Conservation (phyloP, 1,140 invertebrate species). For the Drosophila nigrodunni region DNA sequence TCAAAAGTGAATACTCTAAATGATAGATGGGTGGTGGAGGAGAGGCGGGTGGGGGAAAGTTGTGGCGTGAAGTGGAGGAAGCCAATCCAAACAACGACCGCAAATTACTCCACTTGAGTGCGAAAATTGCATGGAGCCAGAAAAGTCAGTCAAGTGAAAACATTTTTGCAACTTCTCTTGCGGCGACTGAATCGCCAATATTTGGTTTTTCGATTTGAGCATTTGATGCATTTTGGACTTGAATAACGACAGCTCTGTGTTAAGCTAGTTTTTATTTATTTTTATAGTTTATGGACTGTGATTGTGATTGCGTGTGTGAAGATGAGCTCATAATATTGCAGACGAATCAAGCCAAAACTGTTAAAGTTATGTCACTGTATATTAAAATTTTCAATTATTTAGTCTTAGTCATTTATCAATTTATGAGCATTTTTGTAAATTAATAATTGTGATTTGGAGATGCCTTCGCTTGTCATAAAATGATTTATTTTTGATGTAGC, state of each 20-base stretch:
- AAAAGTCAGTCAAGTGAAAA: slow-evolving; percentile 64
- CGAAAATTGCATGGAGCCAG: slow-evolving; percentile 65
- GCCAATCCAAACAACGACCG: slow-evolving; percentile 59
- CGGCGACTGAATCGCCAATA: slow-evolving; percentile 26
- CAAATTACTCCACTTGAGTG: slow-evolving; percentile 77
- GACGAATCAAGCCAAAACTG: neutral
- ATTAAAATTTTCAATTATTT: neutral
- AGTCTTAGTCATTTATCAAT: neutral
- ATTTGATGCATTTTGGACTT: slow-evolving; percentile 29
- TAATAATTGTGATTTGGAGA: neutral
- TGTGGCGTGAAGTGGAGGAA: slow-evolving; percentile 5
- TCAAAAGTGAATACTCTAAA: slow-evolving; percentile 47
- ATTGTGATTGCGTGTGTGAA: slow-evolving; percentile 22
- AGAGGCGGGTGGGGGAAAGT: neutral
- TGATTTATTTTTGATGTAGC: neutral
- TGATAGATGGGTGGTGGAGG: slow-evolving; percentile 19
- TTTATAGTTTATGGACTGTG: neutral
- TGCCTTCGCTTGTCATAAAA: neutral
- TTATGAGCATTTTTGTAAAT: neutral
- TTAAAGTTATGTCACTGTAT: slow-evolving; percentile 19
- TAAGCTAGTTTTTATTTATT: neutral
- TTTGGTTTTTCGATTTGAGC: slow-evolving; percentile 32
- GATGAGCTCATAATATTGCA: slow-evolving; percentile 15
- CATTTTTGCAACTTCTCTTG: slow-evolving; percentile 48
- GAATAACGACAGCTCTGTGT: slow-evolving; percentile 12